Evolutionary conservation across 2,888 invertebrate genomes (phyloP).

Genomic region (Microdon myrmicae): DNA sequence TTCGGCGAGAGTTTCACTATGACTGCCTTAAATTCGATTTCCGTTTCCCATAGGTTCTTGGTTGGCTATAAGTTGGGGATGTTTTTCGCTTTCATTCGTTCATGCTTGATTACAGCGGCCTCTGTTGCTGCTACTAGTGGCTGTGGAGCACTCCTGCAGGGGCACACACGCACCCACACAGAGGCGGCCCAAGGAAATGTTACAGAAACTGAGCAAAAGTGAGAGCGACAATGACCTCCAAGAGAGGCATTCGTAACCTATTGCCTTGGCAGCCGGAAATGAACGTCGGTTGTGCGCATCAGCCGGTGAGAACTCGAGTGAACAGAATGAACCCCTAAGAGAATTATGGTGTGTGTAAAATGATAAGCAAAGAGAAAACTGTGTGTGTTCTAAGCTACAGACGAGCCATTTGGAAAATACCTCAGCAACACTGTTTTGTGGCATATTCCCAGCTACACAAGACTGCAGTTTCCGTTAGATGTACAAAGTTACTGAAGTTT

Average conservation of each 20-base stretch:
- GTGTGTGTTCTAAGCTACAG: too few relatives aligned
- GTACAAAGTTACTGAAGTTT: too few relatives aligned
- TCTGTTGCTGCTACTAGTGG: conserved; percentile 7
- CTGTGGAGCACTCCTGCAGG: background rate
- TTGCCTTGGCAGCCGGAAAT: background rate
- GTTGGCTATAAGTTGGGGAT: conserved; percentile 34
- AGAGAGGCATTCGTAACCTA: conserved; percentile 28
- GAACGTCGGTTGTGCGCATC: conserved; percentile 27
- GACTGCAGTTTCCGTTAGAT: too few relatives aligned
- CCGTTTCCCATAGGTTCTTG: conserved; percentile 56
- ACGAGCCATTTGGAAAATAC: too few relatives aligned
- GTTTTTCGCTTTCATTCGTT: conserved; percentile 50
- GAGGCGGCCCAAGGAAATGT: conserved; percentile 10
- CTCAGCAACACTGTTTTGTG: too few relatives aligned
- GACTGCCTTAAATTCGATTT: conserved; percentile 62
- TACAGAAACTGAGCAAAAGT: conserved; percentile 40
- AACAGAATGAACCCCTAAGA: conserved; percentile 43
- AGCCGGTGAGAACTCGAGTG: conserved; percentile 7
- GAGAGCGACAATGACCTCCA: conserved; percentile 45
- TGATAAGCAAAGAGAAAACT: conserved; percentile 2
- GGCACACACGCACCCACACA: conserved; percentile 5
- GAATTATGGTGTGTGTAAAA: background rate
- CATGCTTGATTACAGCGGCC: conserved; percentile 45
- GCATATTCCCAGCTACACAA: too few relatives aligned
- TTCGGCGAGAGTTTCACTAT: conserved; percentile 66